Conservation (phyloP, 2,888 invertebrate genomes). For the Mimas tiliae region DNA sequence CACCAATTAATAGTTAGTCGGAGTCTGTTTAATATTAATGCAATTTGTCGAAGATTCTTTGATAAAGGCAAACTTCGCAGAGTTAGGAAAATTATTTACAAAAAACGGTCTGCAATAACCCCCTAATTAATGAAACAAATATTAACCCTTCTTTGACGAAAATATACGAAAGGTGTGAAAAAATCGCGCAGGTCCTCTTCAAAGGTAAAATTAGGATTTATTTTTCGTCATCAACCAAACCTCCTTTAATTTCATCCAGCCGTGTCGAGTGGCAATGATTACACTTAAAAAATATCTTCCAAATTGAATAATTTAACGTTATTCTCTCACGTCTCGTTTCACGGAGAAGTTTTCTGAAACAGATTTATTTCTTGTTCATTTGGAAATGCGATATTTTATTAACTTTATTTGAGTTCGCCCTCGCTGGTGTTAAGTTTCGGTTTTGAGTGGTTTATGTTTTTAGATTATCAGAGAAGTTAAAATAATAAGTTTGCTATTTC, state of each 20-base stretch:
- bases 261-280: slow-evolving; percentile 25
- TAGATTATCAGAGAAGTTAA: too few species aligned
- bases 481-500: too few species aligned
- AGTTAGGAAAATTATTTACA: background rate
- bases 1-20: background rate
- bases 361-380: slow-evolving; percentile 15
- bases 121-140: slow-evolving; percentile 12
- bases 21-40: slow-evolving; percentile 21
- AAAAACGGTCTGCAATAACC: background rate
- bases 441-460: background rate
- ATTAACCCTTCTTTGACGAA: slow-evolving; percentile 25
- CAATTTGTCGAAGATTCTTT: slow-evolving; percentile 9
- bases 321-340: slow-evolving; percentile 6
- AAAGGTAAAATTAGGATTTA: slow-evolving; percentile 10
- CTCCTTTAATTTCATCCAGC: slow-evolving; percentile 31
- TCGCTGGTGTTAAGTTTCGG: background rate
- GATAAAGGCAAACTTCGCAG: background rate
- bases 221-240: slow-evolving; percentile 28
- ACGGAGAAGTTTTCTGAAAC: background rate
- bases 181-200: slow-evolving; percentile 26
- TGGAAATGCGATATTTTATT: slow-evolving; percentile 3
- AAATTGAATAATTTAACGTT: slow-evolving; percentile 33
- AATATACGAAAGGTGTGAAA: slow-evolving; percentile 15
- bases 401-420: background rate
- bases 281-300: slow-evolving; percentile 21